Percentiles rank a stretch among this genome's conserved stretches.
Conservation (phyloP, 2,888 invertebrate species). For the Didymodactylos carnosus region DNA sequence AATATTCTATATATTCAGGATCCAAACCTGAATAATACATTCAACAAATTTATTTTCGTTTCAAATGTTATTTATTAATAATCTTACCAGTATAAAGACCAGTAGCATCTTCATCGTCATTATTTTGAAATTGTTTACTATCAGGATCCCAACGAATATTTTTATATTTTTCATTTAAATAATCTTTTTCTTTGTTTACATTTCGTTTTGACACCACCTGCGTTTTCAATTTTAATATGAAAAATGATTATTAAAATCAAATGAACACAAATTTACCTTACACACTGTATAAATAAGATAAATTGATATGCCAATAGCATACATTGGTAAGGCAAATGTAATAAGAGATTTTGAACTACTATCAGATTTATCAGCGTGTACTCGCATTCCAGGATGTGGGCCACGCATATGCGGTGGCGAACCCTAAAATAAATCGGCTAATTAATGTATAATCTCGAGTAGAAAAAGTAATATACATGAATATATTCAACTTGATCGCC, state of each 20-base stretch:
- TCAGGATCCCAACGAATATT: not conserved
- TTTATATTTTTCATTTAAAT: not conserved
- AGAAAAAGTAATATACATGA: not conserved
- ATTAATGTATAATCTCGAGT: not conserved
- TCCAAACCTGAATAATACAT: conserved; percentile 2
- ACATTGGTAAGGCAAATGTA: conserved; percentile 11
- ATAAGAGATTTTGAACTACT: not conserved
- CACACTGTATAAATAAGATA: conserved; percentile 8
- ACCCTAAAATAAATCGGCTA: not conserved
- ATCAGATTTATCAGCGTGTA: not conserved
- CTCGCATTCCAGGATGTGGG: not conserved
- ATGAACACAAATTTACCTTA: conserved; percentile 2
- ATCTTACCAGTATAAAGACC: not conserved
- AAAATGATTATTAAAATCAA: not conserved
- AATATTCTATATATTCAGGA: conserved; percentile 9
- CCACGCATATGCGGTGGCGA: not conserved
- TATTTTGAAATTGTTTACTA: not conserved
- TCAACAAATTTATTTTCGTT: not conserved
- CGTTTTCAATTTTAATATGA: conserved; percentile 5
- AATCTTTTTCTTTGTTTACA: not conserved
- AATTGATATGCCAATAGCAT: conserved; percentile 9
- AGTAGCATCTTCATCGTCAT: not conserved
- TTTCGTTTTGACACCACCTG: not conserved
- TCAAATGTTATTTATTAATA: not conserved
- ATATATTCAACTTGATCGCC: not conserved